phyloP scores from a whole-genome alignment of 2,797 vertebrate species.

The Hoplostethus mediterraneus region DNA sequence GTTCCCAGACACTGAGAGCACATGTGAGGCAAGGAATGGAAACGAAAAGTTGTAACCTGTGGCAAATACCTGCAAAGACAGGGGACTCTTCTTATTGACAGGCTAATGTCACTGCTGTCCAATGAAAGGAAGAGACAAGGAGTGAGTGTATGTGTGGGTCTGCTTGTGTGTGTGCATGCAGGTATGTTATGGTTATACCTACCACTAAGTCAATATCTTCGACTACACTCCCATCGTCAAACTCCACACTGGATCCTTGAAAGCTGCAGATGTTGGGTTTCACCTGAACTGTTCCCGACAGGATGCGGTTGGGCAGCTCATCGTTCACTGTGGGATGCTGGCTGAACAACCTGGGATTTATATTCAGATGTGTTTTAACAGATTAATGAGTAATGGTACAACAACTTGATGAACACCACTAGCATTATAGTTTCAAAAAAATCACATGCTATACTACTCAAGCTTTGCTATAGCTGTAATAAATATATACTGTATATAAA shows the following conservation, averaged over 20 bases:
- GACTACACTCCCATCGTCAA: constrained; percentile 84
- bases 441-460: no score
- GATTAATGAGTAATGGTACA: background rate
- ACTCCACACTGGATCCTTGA: constrained; percentile 81
- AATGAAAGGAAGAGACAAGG: background rate
- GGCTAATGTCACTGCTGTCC: background rate
- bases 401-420: background rate
- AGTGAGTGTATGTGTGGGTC: background rate
- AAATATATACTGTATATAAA: no score
- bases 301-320: constrained; percentile 86
- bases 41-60: constrained; percentile 87
- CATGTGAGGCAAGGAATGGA: constrained; percentile 81
- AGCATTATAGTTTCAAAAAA: background rate
- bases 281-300: constrained; percentile 83
- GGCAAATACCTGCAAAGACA: constrained; percentile 82
- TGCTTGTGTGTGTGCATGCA: background rate
- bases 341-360: constrained; percentile 75
- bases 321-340: constrained; percentile 86
- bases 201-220: constrained; percentile 85
- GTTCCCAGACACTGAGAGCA: constrained; percentile 78
- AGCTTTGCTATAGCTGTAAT: no score
- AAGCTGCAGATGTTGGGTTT: constrained; percentile 84
- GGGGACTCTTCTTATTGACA: background rate
- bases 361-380: background rate
- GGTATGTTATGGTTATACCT: constrained; percentile 21